These are phyloP conservation scores for Salvelinus sp. DNA, from an alignment of 2,113 vertebrate species.

Conservation along the genomic window DNA sequence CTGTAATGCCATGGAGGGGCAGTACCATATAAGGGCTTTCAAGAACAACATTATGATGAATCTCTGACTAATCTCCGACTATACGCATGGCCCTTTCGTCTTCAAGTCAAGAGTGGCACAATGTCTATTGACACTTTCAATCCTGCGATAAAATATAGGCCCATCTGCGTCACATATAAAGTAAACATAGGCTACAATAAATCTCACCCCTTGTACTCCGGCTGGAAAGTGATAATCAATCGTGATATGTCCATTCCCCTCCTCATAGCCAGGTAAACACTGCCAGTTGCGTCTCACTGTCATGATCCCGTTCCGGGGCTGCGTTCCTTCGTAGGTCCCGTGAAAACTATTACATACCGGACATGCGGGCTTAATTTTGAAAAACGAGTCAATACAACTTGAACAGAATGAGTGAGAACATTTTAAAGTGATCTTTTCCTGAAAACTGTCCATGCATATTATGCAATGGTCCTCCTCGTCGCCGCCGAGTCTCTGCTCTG, in stretches of 20 bases:
- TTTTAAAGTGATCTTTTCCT: slow-evolving; percentile 37
- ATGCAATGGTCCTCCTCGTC: slow-evolving; percentile 28
- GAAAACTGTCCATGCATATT: slow-evolving; percentile 39
- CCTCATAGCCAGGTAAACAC: slow-evolving; percentile 46
- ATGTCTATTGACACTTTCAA: too few relatives aligned
- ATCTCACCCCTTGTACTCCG: slow-evolving; percentile 55
- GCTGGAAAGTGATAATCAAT: slow-evolving; percentile 48
- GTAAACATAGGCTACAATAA: too few relatives aligned
- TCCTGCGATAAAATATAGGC: too few relatives aligned
- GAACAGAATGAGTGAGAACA: slow-evolving; percentile 57
- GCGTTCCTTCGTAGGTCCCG: slow-evolving; percentile 47
- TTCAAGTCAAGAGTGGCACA: too few relatives aligned
- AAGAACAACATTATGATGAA: too few relatives aligned
- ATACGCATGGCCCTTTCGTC: too few relatives aligned
- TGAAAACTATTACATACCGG: slow-evolving; percentile 58
- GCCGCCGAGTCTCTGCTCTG: not conserved
- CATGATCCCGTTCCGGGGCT: slow-evolving; percentile 50
- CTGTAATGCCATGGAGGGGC: too few relatives aligned
- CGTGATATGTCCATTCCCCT: slow-evolving; percentile 23
- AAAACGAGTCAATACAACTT: slow-evolving; percentile 47
- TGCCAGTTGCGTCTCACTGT: slow-evolving; percentile 30
- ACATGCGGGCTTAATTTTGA: slow-evolving; percentile 51
- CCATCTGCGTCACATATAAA: too few relatives aligned
- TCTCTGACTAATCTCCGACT: too few relatives aligned
- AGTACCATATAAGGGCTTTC: too few relatives aligned